Base-by-base conservation (phyloP, 2,797 vertebrate genomes). In the Euthynnus affinis region DNA sequence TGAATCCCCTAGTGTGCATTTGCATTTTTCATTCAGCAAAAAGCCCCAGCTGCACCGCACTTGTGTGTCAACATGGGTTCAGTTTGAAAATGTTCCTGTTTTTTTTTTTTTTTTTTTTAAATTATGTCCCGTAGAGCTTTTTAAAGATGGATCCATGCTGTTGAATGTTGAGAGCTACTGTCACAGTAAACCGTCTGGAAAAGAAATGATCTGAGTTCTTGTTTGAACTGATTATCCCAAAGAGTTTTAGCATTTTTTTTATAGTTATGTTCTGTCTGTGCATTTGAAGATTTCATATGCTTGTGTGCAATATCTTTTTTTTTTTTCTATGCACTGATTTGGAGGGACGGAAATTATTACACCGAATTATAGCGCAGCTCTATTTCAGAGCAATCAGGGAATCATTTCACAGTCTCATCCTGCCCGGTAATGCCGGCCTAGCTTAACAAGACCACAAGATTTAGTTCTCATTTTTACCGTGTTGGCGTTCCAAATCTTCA, bases 21-120 rank as follows among this genome's bases (percentile, higher is more conserved):
- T 79, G 62, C 62, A 62, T 85, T 77, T 76, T 76, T 77, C 37
- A 71, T 80, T 73, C 62, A 64, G 58, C 53, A 61, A 60, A 78
- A 80, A 85, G 66, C 66, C 20, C 25, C 70, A 58, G 55, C 69
- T 71, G 65, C 52, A 42, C 34, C 1, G 40, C 74, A 46, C 60
- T n/a, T 63, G 46, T 22, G 67, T 66, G 72, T 78, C 56, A 63
- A 37, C 77, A 2, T 7, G 48, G 22, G 34, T 67, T 76, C 55
- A 15, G 2, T 75, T 80, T 70, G 37, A 71, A 71, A 58, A 68
- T 52, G 53, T 56, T 40, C 17, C 46, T 57, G 8, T 69, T 61
- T 69, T n/a, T n/a, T n/a, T n/a, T n/a, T n/a, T n/a, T n/a, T n/a
- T n/a, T n/a, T n/a, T n/a, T n/a, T n/a, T 78, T 53, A 23, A 52